Evolutionary conservation across 2,888 invertebrate genomes (phyloP).

Genomic region (Calameuta pallipes): DNA sequence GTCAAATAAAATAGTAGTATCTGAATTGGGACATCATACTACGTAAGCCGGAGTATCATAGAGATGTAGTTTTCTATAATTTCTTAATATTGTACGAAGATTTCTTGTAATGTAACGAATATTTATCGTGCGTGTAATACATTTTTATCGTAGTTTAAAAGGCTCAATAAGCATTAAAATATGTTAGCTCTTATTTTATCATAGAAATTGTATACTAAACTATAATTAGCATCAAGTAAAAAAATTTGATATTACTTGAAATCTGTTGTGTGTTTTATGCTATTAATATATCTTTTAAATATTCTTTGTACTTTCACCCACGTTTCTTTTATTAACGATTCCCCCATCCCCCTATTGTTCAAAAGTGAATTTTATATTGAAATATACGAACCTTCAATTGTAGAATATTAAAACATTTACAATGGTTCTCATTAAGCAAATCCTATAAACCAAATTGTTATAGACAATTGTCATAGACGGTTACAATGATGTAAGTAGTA

Average conservation of each 20-base stretch:
- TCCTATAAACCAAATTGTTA: not conserved
- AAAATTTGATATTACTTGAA: too few relatives aligned
- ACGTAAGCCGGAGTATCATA: not conserved
- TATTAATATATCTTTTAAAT: too few relatives aligned
- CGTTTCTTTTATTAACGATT: too few relatives aligned
- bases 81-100: not conserved
- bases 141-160: not conserved
- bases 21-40: not conserved
- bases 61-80: not conserved
- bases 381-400: too few relatives aligned
- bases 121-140: not conserved
- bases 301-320: too few relatives aligned
- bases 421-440: not conserved
- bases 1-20: not conserved
- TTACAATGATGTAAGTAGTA: not conserved
- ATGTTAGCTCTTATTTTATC: too few relatives aligned
- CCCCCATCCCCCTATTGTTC: too few relatives aligned
- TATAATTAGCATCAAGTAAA: too few relatives aligned
- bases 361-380: too few relatives aligned
- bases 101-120: not conserved
- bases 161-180: not conserved
- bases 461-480: not conserved
- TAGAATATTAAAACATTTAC: not conserved
- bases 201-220: too few relatives aligned
- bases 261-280: too few relatives aligned